phyloP scores from a whole-genome alignment of 92 coral and sea anemone genomes.

The Phenganax stokvisi region DNA sequence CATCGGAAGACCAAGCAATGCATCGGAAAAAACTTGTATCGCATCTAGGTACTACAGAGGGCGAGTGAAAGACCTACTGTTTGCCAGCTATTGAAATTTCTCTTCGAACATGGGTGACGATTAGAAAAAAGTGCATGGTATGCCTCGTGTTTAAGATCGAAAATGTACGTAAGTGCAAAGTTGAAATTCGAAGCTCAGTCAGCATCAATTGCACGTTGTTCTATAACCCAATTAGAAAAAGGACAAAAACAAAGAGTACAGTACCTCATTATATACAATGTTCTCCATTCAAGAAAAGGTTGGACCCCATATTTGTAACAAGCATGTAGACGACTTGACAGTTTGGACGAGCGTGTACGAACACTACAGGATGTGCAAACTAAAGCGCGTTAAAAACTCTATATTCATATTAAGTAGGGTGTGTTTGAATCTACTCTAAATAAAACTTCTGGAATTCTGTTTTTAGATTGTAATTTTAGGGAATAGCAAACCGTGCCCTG shows the following conservation, averaged over 20 bases:
- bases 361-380: not conserved
- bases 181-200: slow-evolving; percentile 5
- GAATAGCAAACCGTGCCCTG: too few species aligned
- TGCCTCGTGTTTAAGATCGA: not conserved
- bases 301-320: not conserved
- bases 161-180: not conserved
- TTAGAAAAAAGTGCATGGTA: not conserved
- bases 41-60: not conserved
- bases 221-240: not conserved
- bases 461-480: too few species aligned
- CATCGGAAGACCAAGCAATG: too few species aligned
- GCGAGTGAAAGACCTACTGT: not conserved
- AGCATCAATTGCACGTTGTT: not conserved
- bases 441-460: too few species aligned
- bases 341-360: not conserved
- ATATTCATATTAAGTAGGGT: too few species aligned
- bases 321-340: not conserved
- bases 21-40: not conserved
- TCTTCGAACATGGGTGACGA: not conserved
- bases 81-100: not conserved
- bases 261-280: not conserved
- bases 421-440: too few species aligned
- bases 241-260: not conserved
- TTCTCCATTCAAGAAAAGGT: slow-evolving; percentile 1
- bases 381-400: too few species aligned